Conservation (phyloP, 2,888 invertebrate genomes). For the Neria commutata region DNA sequence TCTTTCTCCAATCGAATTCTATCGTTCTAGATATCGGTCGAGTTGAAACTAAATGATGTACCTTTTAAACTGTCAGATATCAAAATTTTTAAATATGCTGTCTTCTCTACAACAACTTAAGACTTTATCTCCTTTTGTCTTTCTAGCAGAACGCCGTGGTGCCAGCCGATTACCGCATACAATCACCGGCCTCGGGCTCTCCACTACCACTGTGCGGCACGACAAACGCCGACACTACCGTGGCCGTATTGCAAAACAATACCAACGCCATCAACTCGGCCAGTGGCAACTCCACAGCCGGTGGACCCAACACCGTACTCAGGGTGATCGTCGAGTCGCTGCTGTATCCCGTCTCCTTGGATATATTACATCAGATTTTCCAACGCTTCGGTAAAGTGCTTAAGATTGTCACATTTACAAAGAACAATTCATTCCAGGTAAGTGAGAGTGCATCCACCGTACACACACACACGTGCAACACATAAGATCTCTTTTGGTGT, state of each 20-base stretch:
- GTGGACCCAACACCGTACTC: constrained; percentile 94
- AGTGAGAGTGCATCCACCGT: constrained; percentile 17
- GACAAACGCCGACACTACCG: constrained; percentile 53
- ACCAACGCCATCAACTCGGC: constrained; percentile 56
- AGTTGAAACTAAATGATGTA: no score
- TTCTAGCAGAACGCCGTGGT: constrained; percentile 81
- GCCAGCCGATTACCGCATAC: constrained; percentile 76
- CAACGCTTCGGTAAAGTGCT: constrained; percentile 98
- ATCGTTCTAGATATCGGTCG: no score
- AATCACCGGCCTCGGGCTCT: constrained; percentile 68
- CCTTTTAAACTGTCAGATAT: no score
- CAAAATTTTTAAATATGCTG: no score
- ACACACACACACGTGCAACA: constrained; percentile 1
- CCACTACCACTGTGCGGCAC: constrained; percentile 68
- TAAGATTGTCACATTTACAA: constrained; percentile 99
- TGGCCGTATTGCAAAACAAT: constrained; percentile 64
- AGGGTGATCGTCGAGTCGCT: constrained; percentile 99
- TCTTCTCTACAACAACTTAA: no score
- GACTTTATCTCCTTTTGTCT: constrained; percentile 29
- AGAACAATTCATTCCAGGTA: constrained; percentile 83
- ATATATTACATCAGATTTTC: constrained; percentile 97
- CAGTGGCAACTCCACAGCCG: constrained; percentile 66
- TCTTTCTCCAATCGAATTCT: no score
- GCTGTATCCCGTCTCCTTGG: constrained; percentile 97
- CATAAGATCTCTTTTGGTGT: constrained; percentile 44